Conservation (phyloP, 2,797 vertebrate species). For the Crocodylus rhombifer region DNA sequence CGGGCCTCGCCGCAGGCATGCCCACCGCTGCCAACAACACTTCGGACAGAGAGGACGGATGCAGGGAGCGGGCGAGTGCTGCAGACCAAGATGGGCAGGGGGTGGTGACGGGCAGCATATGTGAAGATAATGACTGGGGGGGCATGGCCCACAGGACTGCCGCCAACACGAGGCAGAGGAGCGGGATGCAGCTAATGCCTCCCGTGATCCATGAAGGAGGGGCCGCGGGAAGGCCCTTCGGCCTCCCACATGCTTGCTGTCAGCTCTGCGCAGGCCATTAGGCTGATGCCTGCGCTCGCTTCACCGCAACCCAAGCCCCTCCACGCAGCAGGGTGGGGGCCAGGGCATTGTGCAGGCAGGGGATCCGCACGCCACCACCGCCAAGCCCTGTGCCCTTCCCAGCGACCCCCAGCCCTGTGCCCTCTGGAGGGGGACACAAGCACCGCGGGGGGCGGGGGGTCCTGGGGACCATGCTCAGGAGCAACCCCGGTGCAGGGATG, state of each 20-base stretch:
- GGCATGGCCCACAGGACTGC: not conserved
- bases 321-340: not conserved
- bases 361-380: not conserved
- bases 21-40: not conserved
- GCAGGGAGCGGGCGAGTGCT: not conserved
- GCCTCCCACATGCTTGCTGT: constrained; percentile 55
- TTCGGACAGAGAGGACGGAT: accelerated
- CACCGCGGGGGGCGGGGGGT: too few species aligned
- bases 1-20: not conserved
- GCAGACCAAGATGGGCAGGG: not conserved
- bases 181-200: not conserved
- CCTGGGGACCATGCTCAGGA: too few species aligned
- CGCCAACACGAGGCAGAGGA: not conserved
- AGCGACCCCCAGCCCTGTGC: not conserved
- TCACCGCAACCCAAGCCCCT: not conserved
- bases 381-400: not conserved
- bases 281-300: constrained; percentile 15
- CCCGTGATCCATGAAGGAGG: constrained; percentile 53
- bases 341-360: not conserved
- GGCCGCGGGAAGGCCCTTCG: not conserved
- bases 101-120: not conserved
- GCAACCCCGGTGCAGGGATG: too few species aligned
- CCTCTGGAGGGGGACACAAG: not conserved
- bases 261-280: not conserved
- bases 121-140: not conserved